Conservation (phyloP, 2,888 invertebrate genomes). For the Tridacna gigas region DNA sequence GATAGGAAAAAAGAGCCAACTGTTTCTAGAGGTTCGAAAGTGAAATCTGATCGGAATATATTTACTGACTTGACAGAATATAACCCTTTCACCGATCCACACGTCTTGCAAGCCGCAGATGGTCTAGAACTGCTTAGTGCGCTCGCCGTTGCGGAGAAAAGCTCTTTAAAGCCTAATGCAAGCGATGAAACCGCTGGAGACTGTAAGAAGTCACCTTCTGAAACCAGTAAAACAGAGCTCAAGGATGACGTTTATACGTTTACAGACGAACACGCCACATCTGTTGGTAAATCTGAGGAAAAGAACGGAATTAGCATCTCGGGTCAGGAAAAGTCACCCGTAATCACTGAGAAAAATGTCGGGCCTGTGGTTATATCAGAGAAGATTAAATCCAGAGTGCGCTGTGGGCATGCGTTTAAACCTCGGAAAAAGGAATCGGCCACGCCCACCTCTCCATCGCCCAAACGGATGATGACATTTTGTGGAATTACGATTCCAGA, state of each 20-base stretch:
- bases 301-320: not conserved
- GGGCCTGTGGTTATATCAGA: not conserved
- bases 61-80: slow-evolving; percentile 63
- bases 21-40: not conserved
- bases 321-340: not conserved
- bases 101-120: slow-evolving; percentile 77
- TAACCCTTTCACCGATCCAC: slow-evolving; percentile 79
- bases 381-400: slow-evolving; percentile 52
- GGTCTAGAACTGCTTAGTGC: slow-evolving; percentile 81
- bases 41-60: slow-evolving; percentile 45
- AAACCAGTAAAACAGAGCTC: not conserved
- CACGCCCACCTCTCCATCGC: slow-evolving; percentile 11
- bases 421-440: slow-evolving; percentile 49
- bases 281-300: slow-evolving; percentile 1
- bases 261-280: slow-evolving; percentile 16
- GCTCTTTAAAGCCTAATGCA: slow-evolving; percentile 60
- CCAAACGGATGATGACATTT: slow-evolving; percentile 58
- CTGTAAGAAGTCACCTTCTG: not conserved
- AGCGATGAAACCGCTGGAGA: not conserved
- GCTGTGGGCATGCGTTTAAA: slow-evolving; percentile 62
- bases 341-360: not conserved
- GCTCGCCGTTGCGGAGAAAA: slow-evolving; percentile 80
- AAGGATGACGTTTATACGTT: slow-evolving; percentile 43
- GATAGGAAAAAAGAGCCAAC: not conserved
- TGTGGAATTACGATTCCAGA: slow-evolving; percentile 71